A percentile compares a stretch with the other conserved stretches of the same genome.
Conservation (phyloP, 2,888 invertebrate species). For the Epicampocera succincta region DNA sequence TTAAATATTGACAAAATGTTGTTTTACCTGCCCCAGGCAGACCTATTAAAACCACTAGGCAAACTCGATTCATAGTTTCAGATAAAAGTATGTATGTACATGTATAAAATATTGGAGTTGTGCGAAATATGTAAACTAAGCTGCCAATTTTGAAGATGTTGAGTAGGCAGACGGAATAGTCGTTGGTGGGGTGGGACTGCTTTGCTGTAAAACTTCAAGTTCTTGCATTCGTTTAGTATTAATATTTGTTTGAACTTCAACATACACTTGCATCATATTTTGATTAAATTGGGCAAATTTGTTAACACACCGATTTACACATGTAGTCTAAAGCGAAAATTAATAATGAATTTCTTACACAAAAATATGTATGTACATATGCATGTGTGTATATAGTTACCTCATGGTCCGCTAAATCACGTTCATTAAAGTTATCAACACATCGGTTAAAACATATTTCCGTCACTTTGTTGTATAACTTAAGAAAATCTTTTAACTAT, state of each 20-base stretch:
- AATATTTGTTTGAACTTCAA: constrained; percentile 80
- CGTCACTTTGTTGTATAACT: constrained; percentile 81
- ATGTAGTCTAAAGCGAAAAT: constrained; percentile 73
- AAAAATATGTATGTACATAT: too few species aligned
- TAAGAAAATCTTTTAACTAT: constrained; percentile 81
- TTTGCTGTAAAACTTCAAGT: constrained; percentile 75
- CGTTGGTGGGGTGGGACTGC: not conserved
- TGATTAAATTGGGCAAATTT: constrained; percentile 81
- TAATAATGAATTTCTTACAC: not conserved
- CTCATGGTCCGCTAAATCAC: constrained; percentile 76
- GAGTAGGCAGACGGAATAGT: constrained; percentile 14
- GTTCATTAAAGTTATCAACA: constrained; percentile 79
- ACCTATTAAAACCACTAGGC: constrained; percentile 77
- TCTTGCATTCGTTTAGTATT: constrained; percentile 79
- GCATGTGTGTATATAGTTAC: constrained; percentile 71
- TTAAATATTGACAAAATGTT: constrained; percentile 73
- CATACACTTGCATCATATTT: constrained; percentile 80
- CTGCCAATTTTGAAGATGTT: constrained; percentile 30
- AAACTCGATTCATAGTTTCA: constrained; percentile 75
- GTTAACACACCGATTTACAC: constrained; percentile 79
- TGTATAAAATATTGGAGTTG: too few species aligned
- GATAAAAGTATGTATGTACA: not conserved
- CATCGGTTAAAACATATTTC: constrained; percentile 80
- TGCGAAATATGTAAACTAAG: constrained; percentile 28
- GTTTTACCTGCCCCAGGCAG: constrained; percentile 79